Percentiles rank a stretch among this genome's conserved stretches.
Conservation (phyloP, 1,140 invertebrate genomes). For the Lamellibrachia luymesi region DNA sequence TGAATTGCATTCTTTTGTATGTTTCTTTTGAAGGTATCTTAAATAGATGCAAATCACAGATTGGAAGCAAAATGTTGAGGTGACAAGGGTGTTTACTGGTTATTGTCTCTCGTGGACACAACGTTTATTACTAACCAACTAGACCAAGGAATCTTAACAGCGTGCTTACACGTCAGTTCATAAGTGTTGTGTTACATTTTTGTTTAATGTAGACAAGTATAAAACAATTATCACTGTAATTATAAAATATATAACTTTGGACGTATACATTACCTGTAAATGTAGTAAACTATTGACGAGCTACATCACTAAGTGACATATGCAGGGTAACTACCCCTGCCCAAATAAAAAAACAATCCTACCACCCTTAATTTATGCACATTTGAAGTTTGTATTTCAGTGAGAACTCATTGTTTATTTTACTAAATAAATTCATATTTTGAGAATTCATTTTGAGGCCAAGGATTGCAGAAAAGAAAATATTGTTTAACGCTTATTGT, state of each 20-base stretch:
- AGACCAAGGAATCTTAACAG: background rate
- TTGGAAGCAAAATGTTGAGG: slow-evolving; percentile 59
- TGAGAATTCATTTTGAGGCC: no score
- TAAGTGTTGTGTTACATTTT: background rate
- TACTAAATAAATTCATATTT: no score
- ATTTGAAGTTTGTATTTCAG: no score
- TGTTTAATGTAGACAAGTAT: background rate
- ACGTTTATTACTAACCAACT: background rate
- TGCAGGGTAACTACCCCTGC: background rate
- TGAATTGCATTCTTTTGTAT: background rate
- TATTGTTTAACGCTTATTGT: no score
- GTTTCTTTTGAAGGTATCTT: slow-evolving; percentile 60
- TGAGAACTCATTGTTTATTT: no score
- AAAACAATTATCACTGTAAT: background rate
- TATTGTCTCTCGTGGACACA: background rate
- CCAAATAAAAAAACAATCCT: no score
- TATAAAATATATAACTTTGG: background rate
- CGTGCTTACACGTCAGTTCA: background rate
- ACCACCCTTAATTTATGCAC: no score
- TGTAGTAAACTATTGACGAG: no score
- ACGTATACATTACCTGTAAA: no score
- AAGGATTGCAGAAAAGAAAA: no score
- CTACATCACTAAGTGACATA: background rate
- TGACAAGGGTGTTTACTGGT: slow-evolving; percentile 32
- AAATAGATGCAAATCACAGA: slow-evolving; percentile 69